phyloP scores from a whole-genome alignment of 2,113 vertebrate species.

The Irena cyanogastra region DNA sequence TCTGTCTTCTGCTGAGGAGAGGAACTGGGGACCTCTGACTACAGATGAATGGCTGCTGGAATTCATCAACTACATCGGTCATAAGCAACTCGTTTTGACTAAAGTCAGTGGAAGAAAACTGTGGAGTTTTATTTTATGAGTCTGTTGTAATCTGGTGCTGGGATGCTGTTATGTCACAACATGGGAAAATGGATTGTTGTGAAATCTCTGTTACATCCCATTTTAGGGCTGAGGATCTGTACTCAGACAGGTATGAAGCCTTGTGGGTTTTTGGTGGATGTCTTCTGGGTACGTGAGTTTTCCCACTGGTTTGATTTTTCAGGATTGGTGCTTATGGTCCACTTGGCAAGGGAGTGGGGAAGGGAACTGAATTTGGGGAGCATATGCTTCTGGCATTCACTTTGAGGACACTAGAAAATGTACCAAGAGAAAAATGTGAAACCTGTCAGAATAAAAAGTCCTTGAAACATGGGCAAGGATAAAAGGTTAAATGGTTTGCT shows the following conservation, averaged over 20 bases:
- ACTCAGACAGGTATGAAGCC: not conserved
- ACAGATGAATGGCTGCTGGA: not conserved
- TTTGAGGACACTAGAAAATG: not conserved
- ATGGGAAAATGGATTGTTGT: not conserved
- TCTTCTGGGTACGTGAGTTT: not conserved
- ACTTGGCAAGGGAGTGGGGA: not conserved
- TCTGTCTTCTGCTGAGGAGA: not conserved
- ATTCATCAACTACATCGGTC: not conserved
- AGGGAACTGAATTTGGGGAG: not conserved
- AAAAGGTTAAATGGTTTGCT: conserved; percentile 54
- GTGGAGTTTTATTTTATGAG: not conserved
- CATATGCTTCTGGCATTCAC: not conserved
- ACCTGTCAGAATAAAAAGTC: conserved; percentile 11
- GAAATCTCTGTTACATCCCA: not conserved
- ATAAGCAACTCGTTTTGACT: not conserved
- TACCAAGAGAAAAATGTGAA: not conserved
- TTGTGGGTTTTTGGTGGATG: not conserved
- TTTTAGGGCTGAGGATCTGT: not conserved
- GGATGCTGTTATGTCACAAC: not conserved
- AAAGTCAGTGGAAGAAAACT: not conserved
- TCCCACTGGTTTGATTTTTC: not conserved
- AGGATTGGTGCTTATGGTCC: not conserved
- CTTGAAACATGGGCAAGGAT: conserved; percentile 21
- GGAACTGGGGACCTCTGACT: not conserved
- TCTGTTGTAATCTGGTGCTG: not conserved